Evolutionary conservation across 2,888 invertebrate species (phyloP), one percentile per base, ranked within the genome.

Genomic region (Eupithecia subumbrata): DNA sequence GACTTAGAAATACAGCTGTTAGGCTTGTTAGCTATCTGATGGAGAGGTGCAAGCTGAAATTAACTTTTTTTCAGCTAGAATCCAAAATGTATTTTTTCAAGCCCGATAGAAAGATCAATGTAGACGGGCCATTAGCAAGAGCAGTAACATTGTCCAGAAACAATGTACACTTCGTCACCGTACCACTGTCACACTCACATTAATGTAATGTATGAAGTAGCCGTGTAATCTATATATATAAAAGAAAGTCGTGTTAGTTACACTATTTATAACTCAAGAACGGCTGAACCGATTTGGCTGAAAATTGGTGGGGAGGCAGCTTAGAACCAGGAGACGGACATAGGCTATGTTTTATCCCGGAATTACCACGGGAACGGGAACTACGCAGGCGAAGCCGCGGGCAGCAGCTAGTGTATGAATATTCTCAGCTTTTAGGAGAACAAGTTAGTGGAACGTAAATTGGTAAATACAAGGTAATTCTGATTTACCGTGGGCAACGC

Each of bases 151-250:
- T 87, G 84, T 84, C 78, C 37, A 79, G 73, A 76, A 79, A 87
- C 87, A 88, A 88, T 85, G 81, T 80, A 75, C 74, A 79, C 81
- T 80, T 75, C 79, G 80, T 81, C 83, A 82, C 79, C 79, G 81
- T 80, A 81, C 77, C 81, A 76, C 80, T 56, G 52, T 56, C 52
- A 11, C 52, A 81, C 81, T 82, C 80, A 78, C 77, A 80, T 81
- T 80, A 78, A 82, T 81, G 12, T 60, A 14, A 12, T 25, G 22
- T 76, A 79, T 78, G 79, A 79, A 84, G 84, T 82, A 81, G 82
- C 81, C 83, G 82, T 83, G 79, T 81, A 84, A 88, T n/a, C n/a
- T n/a, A n/a, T n/a, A n/a, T n/a, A n/a, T n/a, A n/a, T n/a, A n/a
- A n/a, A n/a, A n/a, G n/a, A n/a, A n/a, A n/a, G n/a, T n/a, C n/a